These are phyloP conservation scores for Gymnothorax javanicus DNA, from an alignment of 2,797 vertebrate genomes.

Conservation along the genomic window DNA sequence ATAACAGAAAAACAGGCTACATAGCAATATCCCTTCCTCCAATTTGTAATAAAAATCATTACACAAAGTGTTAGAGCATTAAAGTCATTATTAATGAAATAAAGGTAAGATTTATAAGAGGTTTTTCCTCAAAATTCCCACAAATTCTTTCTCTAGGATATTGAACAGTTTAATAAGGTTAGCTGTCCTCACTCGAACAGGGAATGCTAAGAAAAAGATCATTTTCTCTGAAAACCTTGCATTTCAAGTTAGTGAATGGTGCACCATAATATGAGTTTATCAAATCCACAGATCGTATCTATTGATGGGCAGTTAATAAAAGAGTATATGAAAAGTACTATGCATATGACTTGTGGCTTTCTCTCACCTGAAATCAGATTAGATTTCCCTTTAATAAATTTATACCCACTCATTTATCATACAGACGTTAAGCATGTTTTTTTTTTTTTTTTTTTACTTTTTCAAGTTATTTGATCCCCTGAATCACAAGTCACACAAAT, in stretches of 20 bases:
- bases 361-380: conserved; percentile 19
- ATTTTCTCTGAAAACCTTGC: not conserved
- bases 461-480: not conserved
- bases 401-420: not conserved
- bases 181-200: no score
- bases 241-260: not conserved
- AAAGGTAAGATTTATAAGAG: no score
- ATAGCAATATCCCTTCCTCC: no score
- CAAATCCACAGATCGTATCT: not conserved
- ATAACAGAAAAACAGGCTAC: no score
- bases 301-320: not conserved
- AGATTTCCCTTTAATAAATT: conserved; percentile 15
- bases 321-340: conserved; percentile 14
- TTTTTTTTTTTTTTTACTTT: not conserved
- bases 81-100: no score
- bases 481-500: not conserved
- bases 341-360: conserved; percentile 5
- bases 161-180: no score
- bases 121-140: no score
- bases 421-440: not conserved
- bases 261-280: not conserved
- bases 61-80: no score
- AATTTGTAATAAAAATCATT: no score
- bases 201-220: not conserved
- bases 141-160: no score